Percentiles rank a stretch among this genome's conserved stretches.
Evolutionary conservation across 1,140 invertebrate genomes (phyloP).

Genomic region (Saxidomus purpurata): DNA sequence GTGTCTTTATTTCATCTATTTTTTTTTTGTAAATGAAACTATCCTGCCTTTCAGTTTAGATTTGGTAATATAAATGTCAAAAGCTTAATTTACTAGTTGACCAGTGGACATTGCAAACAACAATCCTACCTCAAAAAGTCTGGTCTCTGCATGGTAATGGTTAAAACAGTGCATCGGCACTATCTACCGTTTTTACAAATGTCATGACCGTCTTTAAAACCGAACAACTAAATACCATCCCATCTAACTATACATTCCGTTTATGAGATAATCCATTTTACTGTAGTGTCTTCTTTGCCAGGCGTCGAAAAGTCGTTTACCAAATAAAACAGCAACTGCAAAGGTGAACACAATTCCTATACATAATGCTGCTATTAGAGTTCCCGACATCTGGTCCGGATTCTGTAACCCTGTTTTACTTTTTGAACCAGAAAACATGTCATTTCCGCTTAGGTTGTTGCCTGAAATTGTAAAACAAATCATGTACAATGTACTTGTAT

Average conservation of each 20-base stretch:
- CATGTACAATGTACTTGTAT: not conserved
- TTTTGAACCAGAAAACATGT: not conserved
- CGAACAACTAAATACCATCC: too few species aligned
- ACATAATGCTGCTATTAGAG: slow-evolving; percentile 70
- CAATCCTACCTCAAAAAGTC: too few species aligned
- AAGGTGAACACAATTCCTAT: slow-evolving; percentile 76
- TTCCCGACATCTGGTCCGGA: slow-evolving; percentile 44
- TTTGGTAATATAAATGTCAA: too few species aligned
- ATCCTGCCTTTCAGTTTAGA: too few species aligned
- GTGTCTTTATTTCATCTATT: too few species aligned
- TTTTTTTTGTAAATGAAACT: too few species aligned
- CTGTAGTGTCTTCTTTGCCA: slow-evolving; percentile 80
- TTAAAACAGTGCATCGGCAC: too few species aligned
- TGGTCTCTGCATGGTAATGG: too few species aligned
- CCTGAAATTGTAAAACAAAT: not conserved
- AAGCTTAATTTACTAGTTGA: too few species aligned
- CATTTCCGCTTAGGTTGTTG: not conserved
- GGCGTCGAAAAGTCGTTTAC: slow-evolving; percentile 74
- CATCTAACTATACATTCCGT: slow-evolving; percentile 80
- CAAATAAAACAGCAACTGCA: slow-evolving; percentile 70
- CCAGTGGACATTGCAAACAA: too few species aligned
- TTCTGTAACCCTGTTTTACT: not conserved
- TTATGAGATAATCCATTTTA: slow-evolving; percentile 79
- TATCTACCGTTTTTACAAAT: too few species aligned
- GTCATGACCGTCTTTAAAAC: too few species aligned